Evolutionary conservation across 92 coral and sea anemone species (phyloP).

Genomic region (Parazoanthus atlanticus): DNA sequence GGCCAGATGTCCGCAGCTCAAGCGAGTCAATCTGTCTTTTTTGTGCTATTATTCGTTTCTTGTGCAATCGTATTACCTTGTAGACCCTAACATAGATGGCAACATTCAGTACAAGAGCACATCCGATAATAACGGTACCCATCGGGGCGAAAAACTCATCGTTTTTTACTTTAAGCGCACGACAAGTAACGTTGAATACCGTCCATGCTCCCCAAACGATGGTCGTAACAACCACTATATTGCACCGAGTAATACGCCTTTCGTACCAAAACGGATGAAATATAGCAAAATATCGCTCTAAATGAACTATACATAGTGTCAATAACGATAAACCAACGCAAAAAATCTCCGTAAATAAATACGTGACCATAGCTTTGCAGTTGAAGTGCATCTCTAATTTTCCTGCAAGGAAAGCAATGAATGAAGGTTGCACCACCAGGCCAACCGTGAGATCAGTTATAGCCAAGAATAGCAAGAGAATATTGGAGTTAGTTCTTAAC

Average conservation of each 20-base stretch:
- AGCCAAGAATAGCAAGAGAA: slow-evolving; percentile 30
- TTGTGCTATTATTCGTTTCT: slow-evolving; percentile 39
- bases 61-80: slow-evolving; percentile 32
- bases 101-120: slow-evolving; percentile 20
- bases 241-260: slow-evolving; percentile 24
- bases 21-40: not conserved
- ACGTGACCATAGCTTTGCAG: slow-evolving; percentile 39
- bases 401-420: slow-evolving; percentile 37
- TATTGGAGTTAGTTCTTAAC: slow-evolving; percentile 29
- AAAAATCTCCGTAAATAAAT: slow-evolving; percentile 49
- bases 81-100: slow-evolving; percentile 16
- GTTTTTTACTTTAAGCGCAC: slow-evolving; percentile 46
- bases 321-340: slow-evolving; percentile 48
- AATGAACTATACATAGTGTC: slow-evolving; percentile 40
- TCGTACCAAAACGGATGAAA: slow-evolving; percentile 51
- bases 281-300: slow-evolving; percentile 46
- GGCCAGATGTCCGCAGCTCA: not conserved
- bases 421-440: slow-evolving; percentile 49
- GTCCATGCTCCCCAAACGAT: slow-evolving; percentile 45
- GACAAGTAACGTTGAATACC: slow-evolving; percentile 41
- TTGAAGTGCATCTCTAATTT: slow-evolving; percentile 35
- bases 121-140: slow-evolving; percentile 28
- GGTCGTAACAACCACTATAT: not conserved
- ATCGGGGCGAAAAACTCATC: slow-evolving; percentile 54
- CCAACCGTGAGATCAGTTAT: slow-evolving; percentile 40